Evolutionary conservation across 2,888 invertebrate genomes (phyloP).

Genomic region (Lordiphosa andalusiaca): DNA sequence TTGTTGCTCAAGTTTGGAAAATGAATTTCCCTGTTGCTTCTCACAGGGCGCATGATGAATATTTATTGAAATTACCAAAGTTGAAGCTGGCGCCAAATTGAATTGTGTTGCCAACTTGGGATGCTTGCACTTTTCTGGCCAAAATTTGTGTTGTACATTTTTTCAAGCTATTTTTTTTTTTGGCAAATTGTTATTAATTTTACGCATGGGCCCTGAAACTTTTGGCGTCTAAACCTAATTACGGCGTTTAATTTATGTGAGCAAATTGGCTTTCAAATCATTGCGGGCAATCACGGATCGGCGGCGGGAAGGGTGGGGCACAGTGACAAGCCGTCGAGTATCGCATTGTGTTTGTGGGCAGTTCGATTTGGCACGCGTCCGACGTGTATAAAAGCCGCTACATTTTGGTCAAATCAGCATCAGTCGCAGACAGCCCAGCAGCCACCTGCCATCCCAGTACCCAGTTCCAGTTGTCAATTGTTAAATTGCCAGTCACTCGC

Average conservation of each 20-base stretch:
- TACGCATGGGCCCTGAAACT: slow-evolving; percentile 54
- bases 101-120: slow-evolving; percentile 72
- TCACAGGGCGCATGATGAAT: slow-evolving; percentile 75
- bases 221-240: slow-evolving; percentile 49
- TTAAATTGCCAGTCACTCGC: slow-evolving; percentile 16
- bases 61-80: slow-evolving; percentile 78
- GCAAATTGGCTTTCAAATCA: slow-evolving; percentile 63
- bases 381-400: slow-evolving; percentile 58
- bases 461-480: slow-evolving; percentile 4
- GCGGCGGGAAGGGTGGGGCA: slow-evolving; percentile 8
- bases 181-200: slow-evolving; percentile 80
- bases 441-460: slow-evolving; percentile 27
- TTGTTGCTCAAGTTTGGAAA: slow-evolving; percentile 49
- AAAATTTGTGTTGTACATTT: slow-evolving; percentile 1
- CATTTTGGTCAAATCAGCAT: slow-evolving; percentile 54
- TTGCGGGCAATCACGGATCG: slow-evolving; percentile 39
- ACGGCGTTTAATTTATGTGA: slow-evolving; percentile 54
- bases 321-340: slow-evolving; percentile 32
- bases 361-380: slow-evolving; percentile 60
- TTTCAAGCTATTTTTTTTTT: slow-evolving; percentile 24
- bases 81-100: slow-evolving; percentile 69
- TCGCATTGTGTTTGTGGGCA: slow-evolving; percentile 51
- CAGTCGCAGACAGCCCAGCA: slow-evolving; percentile 54
- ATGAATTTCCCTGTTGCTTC: slow-evolving; percentile 51
- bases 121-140: slow-evolving; percentile 36